Conservation (phyloP, 2,888 invertebrate species). For the Mesoligia furuncula region DNA sequence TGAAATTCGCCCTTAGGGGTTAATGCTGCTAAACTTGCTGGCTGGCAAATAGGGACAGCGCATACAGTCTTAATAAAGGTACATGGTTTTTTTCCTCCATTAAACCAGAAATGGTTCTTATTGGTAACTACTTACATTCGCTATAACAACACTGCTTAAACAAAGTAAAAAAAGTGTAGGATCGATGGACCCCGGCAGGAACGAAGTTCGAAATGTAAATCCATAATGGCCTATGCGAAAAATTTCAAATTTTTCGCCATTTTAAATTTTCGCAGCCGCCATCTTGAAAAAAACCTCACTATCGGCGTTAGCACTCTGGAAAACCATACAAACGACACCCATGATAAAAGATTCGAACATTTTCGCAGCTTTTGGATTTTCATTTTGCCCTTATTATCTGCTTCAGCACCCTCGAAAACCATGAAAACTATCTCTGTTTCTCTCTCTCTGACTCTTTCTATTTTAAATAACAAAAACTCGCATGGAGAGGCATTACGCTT, state of each 20-base stretch:
- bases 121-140: neutral
- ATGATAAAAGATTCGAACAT: too few relatives aligned
- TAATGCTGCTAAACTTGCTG: neutral
- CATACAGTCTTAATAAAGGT: neutral
- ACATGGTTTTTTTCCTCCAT: neutral
- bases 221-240: too few relatives aligned
- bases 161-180: neutral
- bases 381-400: too few relatives aligned
- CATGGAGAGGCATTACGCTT: neutral
- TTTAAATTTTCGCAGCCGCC: too few relatives aligned
- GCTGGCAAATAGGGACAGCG: too few relatives aligned
- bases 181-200: too few relatives aligned
- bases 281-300: too few relatives aligned
- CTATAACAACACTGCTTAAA: neutral
- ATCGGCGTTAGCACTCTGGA: too few relatives aligned
- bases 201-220: too few relatives aligned
- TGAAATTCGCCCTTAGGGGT: neutral
- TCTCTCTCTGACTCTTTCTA: neutral
- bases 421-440: neutral
- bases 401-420: neutral
- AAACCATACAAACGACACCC: too few relatives aligned
- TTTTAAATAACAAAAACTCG: neutral
- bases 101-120: neutral
- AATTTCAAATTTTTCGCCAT: too few relatives aligned
- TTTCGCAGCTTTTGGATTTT: too few relatives aligned